A percentile compares a stretch with the other conserved stretches of the same genome.
Evolutionary conservation across 2,797 vertebrate genomes (phyloP).

Genomic region (Muscicapa comitata): DNA sequence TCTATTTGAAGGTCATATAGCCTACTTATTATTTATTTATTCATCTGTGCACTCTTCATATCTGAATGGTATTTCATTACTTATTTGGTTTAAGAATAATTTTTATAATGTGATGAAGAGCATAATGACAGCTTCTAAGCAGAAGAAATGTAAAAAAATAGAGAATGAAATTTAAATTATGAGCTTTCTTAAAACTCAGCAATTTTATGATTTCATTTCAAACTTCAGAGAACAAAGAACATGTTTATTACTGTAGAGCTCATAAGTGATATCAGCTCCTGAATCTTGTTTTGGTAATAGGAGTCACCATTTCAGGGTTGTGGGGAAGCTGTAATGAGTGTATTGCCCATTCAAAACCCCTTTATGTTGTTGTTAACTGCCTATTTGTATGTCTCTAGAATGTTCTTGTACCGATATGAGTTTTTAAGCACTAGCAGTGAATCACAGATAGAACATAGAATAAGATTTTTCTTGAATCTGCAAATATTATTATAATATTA

Average conservation of each 20-base stretch:
- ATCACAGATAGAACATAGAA: background rate
- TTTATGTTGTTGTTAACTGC: background rate
- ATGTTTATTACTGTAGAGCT: background rate
- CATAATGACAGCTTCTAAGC: background rate
- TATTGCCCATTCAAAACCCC: background rate
- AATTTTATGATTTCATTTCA: background rate
- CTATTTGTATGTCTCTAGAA: background rate
- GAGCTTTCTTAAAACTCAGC: background rate
- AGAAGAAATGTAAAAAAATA: background rate
- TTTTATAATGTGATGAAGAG: background rate
- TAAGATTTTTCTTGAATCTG: background rate
- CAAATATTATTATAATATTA: background rate
- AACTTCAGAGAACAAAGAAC: background rate
- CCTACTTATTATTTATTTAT: background rate
- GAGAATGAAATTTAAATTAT: background rate
- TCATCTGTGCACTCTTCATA: background rate
- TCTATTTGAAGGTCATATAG: background rate
- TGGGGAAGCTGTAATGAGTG: background rate
- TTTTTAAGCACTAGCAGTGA: background rate
- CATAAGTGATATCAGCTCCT: background rate
- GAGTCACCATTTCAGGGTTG: background rate
- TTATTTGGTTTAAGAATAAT: background rate
- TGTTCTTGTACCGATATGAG: background rate
- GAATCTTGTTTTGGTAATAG: background rate
- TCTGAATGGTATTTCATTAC: background rate